Percentiles rank a stretch among this genome's conserved stretches.
Conservation (phyloP, 2,797 vertebrate genomes). For the Pelochelys cantorii region DNA sequence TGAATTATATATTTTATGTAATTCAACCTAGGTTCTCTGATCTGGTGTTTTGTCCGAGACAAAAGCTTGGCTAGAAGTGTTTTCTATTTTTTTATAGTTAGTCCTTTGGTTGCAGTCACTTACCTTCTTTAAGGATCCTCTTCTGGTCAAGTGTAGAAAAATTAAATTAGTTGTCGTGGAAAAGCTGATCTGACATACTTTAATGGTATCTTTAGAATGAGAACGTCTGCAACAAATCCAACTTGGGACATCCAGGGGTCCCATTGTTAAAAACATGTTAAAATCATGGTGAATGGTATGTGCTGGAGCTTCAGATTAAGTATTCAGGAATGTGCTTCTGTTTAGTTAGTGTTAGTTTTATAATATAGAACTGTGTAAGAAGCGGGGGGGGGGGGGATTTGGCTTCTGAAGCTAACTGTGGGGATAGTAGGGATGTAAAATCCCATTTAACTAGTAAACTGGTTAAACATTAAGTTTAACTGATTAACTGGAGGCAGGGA, state of each 20-base stretch:
- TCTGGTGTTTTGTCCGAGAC: not conserved
- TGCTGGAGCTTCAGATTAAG: not conserved
- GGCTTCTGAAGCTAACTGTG: rapidly evolving
- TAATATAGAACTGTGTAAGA: rapidly evolving
- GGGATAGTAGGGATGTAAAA: too few relatives aligned
- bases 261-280: not conserved
- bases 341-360: not conserved
- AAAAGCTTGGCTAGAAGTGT: not conserved
- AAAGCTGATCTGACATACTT: not conserved
- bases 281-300: not conserved
- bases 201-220: not conserved
- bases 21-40: not conserved
- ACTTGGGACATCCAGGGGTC: not conserved
- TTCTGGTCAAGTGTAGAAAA: not conserved
- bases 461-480: too few relatives aligned
- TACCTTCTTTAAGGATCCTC: too few relatives aligned
- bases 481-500: too few relatives aligned
- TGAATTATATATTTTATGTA: not conserved
- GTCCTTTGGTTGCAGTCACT: too few relatives aligned
- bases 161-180: not conserved
- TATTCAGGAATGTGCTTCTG: too few relatives aligned
- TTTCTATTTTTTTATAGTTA: not conserved
- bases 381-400: rapidly evolving
- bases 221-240: not conserved
- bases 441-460: too few relatives aligned